phyloP scores from a whole-genome alignment of 1,140 invertebrate species.

The Drosophila seguyi region DNA sequence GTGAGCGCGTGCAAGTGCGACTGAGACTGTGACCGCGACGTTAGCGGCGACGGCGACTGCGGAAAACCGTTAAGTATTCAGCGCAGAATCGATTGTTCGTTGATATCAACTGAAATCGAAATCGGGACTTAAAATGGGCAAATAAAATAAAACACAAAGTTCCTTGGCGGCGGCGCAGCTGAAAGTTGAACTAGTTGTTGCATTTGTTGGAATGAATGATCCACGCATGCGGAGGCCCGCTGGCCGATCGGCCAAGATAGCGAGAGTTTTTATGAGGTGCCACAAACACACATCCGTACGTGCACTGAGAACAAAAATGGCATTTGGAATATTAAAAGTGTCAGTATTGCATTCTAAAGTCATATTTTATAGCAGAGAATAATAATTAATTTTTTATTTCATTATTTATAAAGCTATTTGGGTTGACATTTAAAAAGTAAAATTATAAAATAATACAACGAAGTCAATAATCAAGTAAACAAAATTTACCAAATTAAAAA shows the following conservation, averaged over 20 bases:
- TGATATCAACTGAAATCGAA: slow-evolving; percentile 56
- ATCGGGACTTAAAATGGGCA: slow-evolving; percentile 45
- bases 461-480: too few species aligned
- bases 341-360: neutral
- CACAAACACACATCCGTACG: slow-evolving; percentile 10
- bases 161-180: slow-evolving; percentile 43
- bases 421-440: neutral
- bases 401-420: too few species aligned
- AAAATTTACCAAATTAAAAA: too few species aligned
- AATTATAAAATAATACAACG: neutral
- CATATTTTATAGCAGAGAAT: neutral
- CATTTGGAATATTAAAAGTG: neutral
- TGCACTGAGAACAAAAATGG: slow-evolving; percentile 7
- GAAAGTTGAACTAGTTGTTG: slow-evolving; percentile 26
- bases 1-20: slow-evolving; percentile 28
- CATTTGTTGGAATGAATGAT: slow-evolving; percentile 42
- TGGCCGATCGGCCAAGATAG: slow-evolving; percentile 54
- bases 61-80: slow-evolving; percentile 57
- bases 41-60: slow-evolving; percentile 4
- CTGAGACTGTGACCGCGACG: neutral
- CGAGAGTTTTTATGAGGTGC: slow-evolving; percentile 56
- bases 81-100: slow-evolving; percentile 51
- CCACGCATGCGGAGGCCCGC: slow-evolving; percentile 41
- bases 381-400: too few species aligned
- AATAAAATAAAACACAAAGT: slow-evolving; percentile 42